Conservation (phyloP, 92 coral and sea anemone species). For the Heliopora coerulea region DNA sequence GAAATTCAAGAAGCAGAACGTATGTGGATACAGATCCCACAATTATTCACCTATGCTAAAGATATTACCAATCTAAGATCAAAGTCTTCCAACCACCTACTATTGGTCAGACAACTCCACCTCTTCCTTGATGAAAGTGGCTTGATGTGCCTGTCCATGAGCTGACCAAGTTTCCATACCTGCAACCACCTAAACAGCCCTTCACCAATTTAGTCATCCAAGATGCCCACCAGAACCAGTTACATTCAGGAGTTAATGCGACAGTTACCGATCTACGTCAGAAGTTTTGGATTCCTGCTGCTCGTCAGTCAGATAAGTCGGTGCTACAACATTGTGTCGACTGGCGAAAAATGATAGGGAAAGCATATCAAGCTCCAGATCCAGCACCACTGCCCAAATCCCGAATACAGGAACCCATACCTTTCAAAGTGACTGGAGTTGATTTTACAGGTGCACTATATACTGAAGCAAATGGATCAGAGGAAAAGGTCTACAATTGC, state of each 20-base stretch:
- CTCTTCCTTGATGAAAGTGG: constrained; percentile 44
- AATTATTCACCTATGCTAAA: constrained; percentile 9
- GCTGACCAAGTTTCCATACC: constrained; percentile 42
- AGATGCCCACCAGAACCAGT: constrained; percentile 42
- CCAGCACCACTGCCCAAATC: constrained; percentile 57
- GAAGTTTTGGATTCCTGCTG: constrained; percentile 47
- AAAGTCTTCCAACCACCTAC: not conserved
- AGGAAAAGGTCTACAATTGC: constrained; percentile 49
- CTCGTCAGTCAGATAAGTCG: constrained; percentile 38
- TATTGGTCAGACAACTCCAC: constrained; percentile 37
- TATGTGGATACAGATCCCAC: constrained; percentile 36
- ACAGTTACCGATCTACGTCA: constrained; percentile 53
- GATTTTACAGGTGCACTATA: constrained; percentile 57
- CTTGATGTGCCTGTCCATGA: constrained; percentile 47
- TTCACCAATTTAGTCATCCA: constrained; percentile 42
- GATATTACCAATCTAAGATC: constrained; percentile 39
- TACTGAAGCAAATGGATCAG: not conserved
- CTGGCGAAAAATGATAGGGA: constrained; percentile 44
- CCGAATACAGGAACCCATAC: constrained; percentile 46
- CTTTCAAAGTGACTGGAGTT: constrained; percentile 57
- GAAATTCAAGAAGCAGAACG: constrained; percentile 25
- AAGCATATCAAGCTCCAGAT: constrained; percentile 42
- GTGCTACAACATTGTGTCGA: constrained; percentile 40
- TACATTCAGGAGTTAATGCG: constrained; percentile 54
- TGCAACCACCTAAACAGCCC: constrained; percentile 46